Percentiles rank a stretch among this genome's conserved stretches.
These are phyloP conservation scores for Drosophila biarmipes DNA, from an alignment of 1,140 invertebrate species.

Conservation along the genomic window DNA sequence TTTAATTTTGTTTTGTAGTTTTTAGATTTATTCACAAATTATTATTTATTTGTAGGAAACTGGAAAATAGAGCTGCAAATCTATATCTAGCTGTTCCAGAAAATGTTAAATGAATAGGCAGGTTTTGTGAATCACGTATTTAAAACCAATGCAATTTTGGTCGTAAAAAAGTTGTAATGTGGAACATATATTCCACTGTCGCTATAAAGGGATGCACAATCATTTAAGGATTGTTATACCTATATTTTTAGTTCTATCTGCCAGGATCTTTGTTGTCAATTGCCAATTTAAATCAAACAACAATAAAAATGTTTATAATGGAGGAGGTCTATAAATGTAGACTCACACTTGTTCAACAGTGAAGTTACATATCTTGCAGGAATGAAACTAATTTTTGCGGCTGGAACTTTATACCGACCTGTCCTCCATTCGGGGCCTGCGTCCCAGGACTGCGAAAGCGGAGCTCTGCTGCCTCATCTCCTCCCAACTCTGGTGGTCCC, in stretches of 20 bases:
- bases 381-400: neutral
- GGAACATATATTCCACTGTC: constrained; percentile 8
- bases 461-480: constrained; percentile 90
- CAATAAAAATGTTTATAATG: neutral
- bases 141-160: neutral
- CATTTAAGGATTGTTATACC: neutral
- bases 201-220: neutral
- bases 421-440: constrained; percentile 96
- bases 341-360: too few relatives aligned
- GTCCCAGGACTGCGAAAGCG: constrained; percentile 95
- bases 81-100: neutral
- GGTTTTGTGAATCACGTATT: neutral
- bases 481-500: constrained; percentile 90
- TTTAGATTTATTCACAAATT: neutral
- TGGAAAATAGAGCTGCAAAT: neutral
- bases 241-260: neutral
- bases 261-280: neutral
- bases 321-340: too few relatives aligned
- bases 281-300: neutral
- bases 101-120: neutral
- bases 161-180: neutral
- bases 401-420: constrained; percentile 82
- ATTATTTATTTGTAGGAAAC: too few relatives aligned
- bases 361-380: too few relatives aligned
- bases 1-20: neutral